These are phyloP conservation scores for Noctilio leporinus DNA, from an alignment of 2,113 vertebrate species.

Conservation along the genomic window DNA sequence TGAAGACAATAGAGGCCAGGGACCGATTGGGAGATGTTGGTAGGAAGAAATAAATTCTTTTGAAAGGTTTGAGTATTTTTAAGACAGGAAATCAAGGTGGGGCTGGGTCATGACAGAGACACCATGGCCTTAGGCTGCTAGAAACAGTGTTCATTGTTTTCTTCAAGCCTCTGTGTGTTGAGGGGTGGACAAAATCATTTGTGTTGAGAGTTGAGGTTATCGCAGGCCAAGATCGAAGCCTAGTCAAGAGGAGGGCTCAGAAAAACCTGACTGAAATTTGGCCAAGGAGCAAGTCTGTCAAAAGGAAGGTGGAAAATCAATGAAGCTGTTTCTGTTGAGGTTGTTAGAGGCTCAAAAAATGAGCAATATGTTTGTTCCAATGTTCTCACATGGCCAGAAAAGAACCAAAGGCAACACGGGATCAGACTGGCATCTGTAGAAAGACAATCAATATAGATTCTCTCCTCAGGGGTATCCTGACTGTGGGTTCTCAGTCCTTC, in stretches of 20 bases:
- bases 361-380: not conserved
- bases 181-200: not conserved
- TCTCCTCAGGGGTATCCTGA: not conserved
- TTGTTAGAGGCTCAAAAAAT: not conserved
- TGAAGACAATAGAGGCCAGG: not conserved
- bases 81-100: not conserved
- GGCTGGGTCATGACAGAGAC: not conserved
- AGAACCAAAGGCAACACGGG: not conserved
- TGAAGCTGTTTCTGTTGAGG: not conserved
- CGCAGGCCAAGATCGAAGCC: not conserved
- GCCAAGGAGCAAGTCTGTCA: not conserved
- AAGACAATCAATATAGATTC: not conserved
- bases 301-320: not conserved
- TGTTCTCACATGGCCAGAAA: not conserved
- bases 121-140: not conserved
- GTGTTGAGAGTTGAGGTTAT: not conserved
- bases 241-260: not conserved
- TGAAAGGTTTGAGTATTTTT: not conserved
- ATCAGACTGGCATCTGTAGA: not conserved
- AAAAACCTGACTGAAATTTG: not conserved
- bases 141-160: not conserved
- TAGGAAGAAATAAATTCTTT: not conserved
- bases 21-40: not conserved
- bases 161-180: not conserved
- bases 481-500: not conserved